Conservation (phyloP, 2,888 invertebrate genomes). For the Aelia acuminata region DNA sequence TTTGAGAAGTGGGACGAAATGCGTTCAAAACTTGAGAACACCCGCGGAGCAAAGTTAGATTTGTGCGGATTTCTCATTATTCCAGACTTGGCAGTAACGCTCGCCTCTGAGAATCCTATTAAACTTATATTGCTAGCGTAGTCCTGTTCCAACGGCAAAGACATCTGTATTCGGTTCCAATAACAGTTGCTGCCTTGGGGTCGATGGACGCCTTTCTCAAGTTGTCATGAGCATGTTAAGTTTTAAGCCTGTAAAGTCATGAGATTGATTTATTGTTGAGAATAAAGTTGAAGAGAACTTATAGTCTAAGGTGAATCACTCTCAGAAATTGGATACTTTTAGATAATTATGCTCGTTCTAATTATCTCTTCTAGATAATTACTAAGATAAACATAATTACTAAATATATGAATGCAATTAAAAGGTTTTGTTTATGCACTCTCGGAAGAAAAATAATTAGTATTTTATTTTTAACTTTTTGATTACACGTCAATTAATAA, state of each 20-base stretch:
- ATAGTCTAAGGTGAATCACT: not conserved
- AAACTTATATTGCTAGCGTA: conserved; percentile 36
- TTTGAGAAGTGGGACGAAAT: not conserved
- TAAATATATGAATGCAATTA: no score
- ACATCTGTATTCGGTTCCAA: not conserved
- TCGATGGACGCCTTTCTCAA: not conserved
- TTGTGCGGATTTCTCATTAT: conserved; percentile 47
- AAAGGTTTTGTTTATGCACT: not conserved
- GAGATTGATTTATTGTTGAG: not conserved
- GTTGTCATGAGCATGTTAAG: not conserved
- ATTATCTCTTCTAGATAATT: not conserved
- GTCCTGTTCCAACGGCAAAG: not conserved
- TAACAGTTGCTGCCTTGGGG: not conserved
- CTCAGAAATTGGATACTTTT: not conserved
- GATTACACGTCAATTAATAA: not conserved
- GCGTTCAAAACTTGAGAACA: conserved; percentile 28
- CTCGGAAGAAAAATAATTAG: not conserved
- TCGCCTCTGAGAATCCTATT: conserved; percentile 10
- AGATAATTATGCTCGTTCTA: not conserved
- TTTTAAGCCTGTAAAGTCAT: not conserved
- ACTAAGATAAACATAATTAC: no score
- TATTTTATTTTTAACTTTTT: not conserved
- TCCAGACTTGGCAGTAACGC: conserved; percentile 15
- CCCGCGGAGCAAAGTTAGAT: conserved; percentile 47
- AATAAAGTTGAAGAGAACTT: conserved; percentile 19